Conservation (phyloP, 2,113 vertebrate species). For the Podocnemis expansa region DNA sequence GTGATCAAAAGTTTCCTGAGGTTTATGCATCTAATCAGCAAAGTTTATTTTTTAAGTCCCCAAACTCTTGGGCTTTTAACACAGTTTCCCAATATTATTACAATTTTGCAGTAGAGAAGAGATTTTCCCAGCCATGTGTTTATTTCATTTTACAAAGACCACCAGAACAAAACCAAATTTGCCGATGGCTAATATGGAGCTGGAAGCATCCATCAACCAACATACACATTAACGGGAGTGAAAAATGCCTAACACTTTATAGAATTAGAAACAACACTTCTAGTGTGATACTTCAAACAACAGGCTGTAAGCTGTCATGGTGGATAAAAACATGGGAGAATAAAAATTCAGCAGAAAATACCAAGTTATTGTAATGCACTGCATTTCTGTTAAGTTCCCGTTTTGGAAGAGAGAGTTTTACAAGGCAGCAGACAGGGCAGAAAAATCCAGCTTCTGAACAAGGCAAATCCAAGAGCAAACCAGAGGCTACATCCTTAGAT, state of each 20-base stretch:
- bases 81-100: background rate
- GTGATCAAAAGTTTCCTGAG: slow-evolving; percentile 58
- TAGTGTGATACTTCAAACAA: background rate
- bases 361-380: background rate
- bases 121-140: background rate
- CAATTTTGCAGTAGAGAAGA: background rate
- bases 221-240: background rate
- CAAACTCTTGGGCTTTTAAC: slow-evolving; percentile 31
- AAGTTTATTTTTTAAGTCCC: slow-evolving; percentile 57
- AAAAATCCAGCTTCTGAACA: slow-evolving; percentile 28
- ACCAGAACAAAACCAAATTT: slow-evolving; percentile 32
- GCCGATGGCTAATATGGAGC: slow-evolving; percentile 52
- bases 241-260: background rate
- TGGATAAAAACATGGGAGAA: background rate
- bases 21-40: slow-evolving; percentile 61
- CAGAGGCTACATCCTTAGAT: background rate
- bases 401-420: background rate
- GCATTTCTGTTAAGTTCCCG: background rate
- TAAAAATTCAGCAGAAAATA: background rate
- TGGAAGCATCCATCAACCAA: slow-evolving; percentile 49
- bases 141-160: background rate
- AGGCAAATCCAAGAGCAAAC: slow-evolving; percentile 7
- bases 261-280: background rate
- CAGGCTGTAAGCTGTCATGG: background rate
- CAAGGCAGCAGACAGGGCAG: background rate